Base-by-base conservation (phyloP, 2,888 invertebrate species). In the Andrena dorsata region DNA sequence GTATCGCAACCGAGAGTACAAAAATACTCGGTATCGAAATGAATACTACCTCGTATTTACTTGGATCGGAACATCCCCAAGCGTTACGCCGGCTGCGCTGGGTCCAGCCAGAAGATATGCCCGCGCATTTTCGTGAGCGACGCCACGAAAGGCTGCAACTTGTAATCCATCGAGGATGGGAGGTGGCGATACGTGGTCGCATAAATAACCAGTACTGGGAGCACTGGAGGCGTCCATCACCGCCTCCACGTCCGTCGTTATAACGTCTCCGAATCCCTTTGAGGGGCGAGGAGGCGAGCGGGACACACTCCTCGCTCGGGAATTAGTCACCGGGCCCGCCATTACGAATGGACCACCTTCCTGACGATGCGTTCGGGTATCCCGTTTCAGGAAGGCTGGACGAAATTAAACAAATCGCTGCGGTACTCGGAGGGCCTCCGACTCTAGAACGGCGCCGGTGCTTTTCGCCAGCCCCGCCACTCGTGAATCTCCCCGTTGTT, bases 151-250 rank as follows among this genome's bases (percentile, higher is more conserved):
- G 30, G 66, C 69, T 61, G 77, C 51, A 69, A 66, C 80, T 64
- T 69, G 84, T 82, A 86, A 80, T 81, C 76, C 74, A 78, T 78
- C 64, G 78, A 72, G 77, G 79, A 75, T 69, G 83, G 82, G 82
- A 88, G 85, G 87, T 89, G 88, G 88, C 90, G 87, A 90, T 90
- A 81, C 84, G 79, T 86, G 82, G 86, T 77, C 87, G 89, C 86
- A 90, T 91, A 91, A 92, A 92, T 92, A 91, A 91, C 86, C 82
- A 79, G 85, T 82, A 88, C 83, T 89, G 90, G 89, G 83, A 88
- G 91, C 90, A 90, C 84, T 56, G 83, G 83, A 81, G 89, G 89
- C 91, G 92, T 92, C 91, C 92, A 92, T 93, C 92, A 92, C 89
- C 92, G 91, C 91, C 91, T 86, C 88, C 92, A 88, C 88, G 85